A percentile compares a stretch with the other conserved stretches of the same genome.
Conservation (phyloP, 2,888 invertebrate species). For the Agonopterix alstromeriana region DNA sequence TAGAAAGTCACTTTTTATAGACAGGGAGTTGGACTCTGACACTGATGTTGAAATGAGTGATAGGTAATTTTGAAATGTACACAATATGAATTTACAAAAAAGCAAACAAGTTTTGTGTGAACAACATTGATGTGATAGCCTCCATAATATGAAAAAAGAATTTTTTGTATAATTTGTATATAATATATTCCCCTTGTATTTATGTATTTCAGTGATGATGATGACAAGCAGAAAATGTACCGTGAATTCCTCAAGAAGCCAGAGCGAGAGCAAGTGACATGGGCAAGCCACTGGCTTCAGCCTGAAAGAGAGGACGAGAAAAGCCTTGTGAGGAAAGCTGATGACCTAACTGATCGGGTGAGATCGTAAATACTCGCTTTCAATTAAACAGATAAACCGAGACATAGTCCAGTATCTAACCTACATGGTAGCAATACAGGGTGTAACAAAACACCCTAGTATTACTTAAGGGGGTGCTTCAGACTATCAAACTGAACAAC, state of each 20-base stretch:
- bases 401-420: no score
- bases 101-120: no score
- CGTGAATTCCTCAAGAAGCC: conserved; percentile 51
- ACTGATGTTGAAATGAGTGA: conserved; percentile 52
- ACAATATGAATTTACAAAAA: no score
- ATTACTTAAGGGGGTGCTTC: no score
- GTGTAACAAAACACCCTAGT: no score
- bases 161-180: no score
- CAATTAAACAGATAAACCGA: no score
- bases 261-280: conserved; percentile 62
- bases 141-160: background rate
- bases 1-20: conserved; percentile 45
- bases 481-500: no score
- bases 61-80: no score
- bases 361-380: background rate
- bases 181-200: background rate
- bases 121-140: background rate
- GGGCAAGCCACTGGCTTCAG: conserved; percentile 58
- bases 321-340: conserved; percentile 59
- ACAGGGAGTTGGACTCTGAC: conserved; percentile 57
- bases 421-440: no score
- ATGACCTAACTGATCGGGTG: conserved; percentile 66
- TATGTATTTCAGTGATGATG: conserved; percentile 28
- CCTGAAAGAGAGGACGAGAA: conserved; percentile 69
- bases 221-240: conserved; percentile 40